phyloP scores from a whole-genome alignment of 2,888 invertebrate species.

The Euplexia lucipara region DNA sequence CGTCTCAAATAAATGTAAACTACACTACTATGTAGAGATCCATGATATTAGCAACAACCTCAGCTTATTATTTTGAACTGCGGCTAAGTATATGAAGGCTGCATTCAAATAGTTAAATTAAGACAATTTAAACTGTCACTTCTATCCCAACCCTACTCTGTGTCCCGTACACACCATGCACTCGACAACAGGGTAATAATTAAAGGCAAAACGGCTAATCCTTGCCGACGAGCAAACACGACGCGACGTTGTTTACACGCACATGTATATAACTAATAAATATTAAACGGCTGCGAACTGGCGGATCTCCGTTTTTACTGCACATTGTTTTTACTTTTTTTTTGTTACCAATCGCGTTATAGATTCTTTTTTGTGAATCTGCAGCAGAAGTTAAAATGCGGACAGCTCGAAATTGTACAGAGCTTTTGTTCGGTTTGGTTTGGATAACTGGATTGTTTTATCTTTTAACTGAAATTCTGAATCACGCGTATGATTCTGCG shows the following conservation, averaged over 20 bases:
- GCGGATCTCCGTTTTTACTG: conserved; percentile 45
- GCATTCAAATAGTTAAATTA: conserved; percentile 3
- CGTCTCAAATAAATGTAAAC: too few species aligned
- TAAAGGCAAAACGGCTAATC: conserved; percentile 77
- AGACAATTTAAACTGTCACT: conserved; percentile 10
- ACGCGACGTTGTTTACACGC: conserved; percentile 62
- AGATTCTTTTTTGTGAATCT: conserved; percentile 24
- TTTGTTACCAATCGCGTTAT: conserved; percentile 31
- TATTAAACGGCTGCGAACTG: conserved; percentile 60
- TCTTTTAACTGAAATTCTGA: not conserved
- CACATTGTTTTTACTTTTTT: conserved; percentile 27
- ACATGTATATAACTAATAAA: conserved; percentile 65
- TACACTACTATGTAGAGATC: too few species aligned
- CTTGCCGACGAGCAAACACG: conserved; percentile 70
- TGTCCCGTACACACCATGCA: conserved; percentile 57
- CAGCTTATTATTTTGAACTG: too few species aligned
- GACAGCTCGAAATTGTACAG: conserved; percentile 1
- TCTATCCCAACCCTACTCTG: conserved; percentile 42
- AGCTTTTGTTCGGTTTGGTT: conserved; percentile 14
- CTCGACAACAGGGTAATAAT: conserved; percentile 74
- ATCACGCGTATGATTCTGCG: not conserved
- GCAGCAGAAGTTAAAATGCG: conserved; percentile 22
- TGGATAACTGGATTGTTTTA: not conserved
- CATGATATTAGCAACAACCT: not conserved
- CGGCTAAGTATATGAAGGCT: not conserved